Base-by-base conservation (phyloP, 2,888 invertebrate genomes). In the Electrophaes corylata region DNA sequence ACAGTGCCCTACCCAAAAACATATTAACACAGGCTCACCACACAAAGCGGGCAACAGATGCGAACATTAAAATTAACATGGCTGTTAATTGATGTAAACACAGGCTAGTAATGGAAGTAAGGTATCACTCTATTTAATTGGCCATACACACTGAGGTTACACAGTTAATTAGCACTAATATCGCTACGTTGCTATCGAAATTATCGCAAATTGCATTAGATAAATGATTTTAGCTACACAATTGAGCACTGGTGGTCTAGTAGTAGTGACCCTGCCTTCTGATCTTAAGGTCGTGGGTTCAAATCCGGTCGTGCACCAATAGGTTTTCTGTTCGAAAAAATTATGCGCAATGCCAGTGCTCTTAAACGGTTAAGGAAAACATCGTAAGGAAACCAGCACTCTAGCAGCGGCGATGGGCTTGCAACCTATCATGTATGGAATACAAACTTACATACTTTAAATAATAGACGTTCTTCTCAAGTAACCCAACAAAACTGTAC, bases 51-150 rank as follows among this genome's bases (percentile, higher is more conserved):
- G 75, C 78, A 77, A 75, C 81, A 78, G 71, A 78, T 76, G 77
- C 71, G 66, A 74, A 70, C 81, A 83, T 84, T 84, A 86, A 86
- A 88, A 86, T 86, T 76, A 88, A 84, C 88, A 86, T 76, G 78
- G 74, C 65, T 76, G 84, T 81, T 88, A 88, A 91, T 89, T 88
- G 89, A 86, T 85, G 89, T 89, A 89, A 90, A 90, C 89, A 90
- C 74, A 71, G 76, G 75, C 73, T 76, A 79, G 86, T 90, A 91
- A 91, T 91, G 90, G 91, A 90, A 85, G 87, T 81, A 84, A 84
- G 87, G 88, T 88, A 90, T 90, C 88, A 89, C 88, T 89, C 88
- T 83, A 81, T 87, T 89, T 90, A 91, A 90, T 90, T 89, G 88
- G 75, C 81, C 85, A 84, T 88, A 88, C 83, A 88, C 81, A 88